Conservation (phyloP, 2,888 invertebrate species). For the Cataglyphis cursor region DNA sequence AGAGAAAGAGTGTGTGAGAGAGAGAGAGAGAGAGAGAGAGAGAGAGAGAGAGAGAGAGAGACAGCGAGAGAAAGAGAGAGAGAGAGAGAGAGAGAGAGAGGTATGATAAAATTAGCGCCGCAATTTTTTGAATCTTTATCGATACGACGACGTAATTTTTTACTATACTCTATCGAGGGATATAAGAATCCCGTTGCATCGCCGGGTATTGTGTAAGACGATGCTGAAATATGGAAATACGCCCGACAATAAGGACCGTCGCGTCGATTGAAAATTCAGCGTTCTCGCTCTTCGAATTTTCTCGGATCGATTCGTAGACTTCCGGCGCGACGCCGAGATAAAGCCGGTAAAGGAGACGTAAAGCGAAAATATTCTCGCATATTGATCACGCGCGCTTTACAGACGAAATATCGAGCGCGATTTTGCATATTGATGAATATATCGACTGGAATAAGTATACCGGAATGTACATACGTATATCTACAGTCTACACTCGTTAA, state of each 20-base stretch:
- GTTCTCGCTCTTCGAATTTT: slow-evolving; percentile 50
- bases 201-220: slow-evolving; percentile 42
- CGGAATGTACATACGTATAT: not conserved
- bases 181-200: slow-evolving; percentile 29
- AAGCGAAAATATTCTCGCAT: slow-evolving; percentile 50
- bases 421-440: slow-evolving; percentile 46
- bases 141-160: slow-evolving; percentile 13
- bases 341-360: slow-evolving; percentile 50
- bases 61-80: not conserved
- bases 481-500: slow-evolving; percentile 10
- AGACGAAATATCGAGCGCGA: slow-evolving; percentile 46
- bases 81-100: not conserved
- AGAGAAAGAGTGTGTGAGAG: not conserved
- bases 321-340: slow-evolving; percentile 34
- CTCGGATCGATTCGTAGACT: slow-evolving; percentile 43
- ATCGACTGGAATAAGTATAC: slow-evolving; percentile 15
- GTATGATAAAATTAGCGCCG: slow-evolving; percentile 22
- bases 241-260: slow-evolving; percentile 49
- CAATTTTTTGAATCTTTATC: not conserved
- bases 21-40: not conserved
- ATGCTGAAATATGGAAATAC: slow-evolving; percentile 54
- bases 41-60: not conserved
- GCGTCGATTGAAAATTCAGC: slow-evolving; percentile 51
- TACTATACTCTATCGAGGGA: not conserved
- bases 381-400: slow-evolving; percentile 48